Evolutionary conservation across 2,888 invertebrate genomes (phyloP).

Genomic region (Eristalis pertinax): DNA sequence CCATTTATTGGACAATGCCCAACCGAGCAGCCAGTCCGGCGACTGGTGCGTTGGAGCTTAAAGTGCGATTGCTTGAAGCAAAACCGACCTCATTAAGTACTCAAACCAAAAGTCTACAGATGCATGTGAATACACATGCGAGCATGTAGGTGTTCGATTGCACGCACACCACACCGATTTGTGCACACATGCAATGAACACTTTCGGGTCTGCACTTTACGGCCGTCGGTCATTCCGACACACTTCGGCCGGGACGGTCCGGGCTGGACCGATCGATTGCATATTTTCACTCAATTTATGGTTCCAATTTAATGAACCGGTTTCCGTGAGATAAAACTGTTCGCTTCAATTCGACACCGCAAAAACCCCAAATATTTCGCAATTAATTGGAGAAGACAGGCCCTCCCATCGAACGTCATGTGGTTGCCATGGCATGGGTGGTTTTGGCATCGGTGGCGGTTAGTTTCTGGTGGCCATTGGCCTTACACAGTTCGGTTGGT

Average conservation of each 20-base stretch:
- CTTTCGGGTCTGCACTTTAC: slow-evolving; percentile 13
- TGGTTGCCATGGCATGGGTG: not conserved
- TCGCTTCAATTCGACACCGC: slow-evolving; percentile 23
- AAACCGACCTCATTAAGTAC: slow-evolving; percentile 46
- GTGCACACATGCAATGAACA: not conserved
- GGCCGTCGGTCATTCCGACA: slow-evolving; percentile 27
- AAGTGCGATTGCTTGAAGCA: slow-evolving; percentile 32
- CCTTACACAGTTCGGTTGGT: not conserved
- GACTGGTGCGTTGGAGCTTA: slow-evolving; percentile 10
- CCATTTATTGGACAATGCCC: slow-evolving; percentile 25
- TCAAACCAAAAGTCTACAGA: slow-evolving; percentile 5
- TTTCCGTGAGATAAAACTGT: slow-evolving; percentile 34
- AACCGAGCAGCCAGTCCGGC: not conserved
- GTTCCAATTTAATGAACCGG: slow-evolving; percentile 67
- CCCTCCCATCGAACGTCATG: slow-evolving; percentile 29
- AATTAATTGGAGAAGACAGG: slow-evolving; percentile 59
- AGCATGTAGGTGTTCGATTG: not conserved
- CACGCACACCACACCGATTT: not conserved
- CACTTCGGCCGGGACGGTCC: slow-evolving; percentile 15
- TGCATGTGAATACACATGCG: not conserved
- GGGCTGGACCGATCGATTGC: slow-evolving; percentile 44
- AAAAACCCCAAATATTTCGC: slow-evolving; percentile 61
- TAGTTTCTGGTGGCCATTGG: slow-evolving; percentile 4
- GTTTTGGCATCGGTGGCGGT: not conserved
- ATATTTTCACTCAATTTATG: slow-evolving; percentile 70